phyloP scores from a whole-genome alignment of 2,888 invertebrate genomes.

The Drosophila mercatorum region DNA sequence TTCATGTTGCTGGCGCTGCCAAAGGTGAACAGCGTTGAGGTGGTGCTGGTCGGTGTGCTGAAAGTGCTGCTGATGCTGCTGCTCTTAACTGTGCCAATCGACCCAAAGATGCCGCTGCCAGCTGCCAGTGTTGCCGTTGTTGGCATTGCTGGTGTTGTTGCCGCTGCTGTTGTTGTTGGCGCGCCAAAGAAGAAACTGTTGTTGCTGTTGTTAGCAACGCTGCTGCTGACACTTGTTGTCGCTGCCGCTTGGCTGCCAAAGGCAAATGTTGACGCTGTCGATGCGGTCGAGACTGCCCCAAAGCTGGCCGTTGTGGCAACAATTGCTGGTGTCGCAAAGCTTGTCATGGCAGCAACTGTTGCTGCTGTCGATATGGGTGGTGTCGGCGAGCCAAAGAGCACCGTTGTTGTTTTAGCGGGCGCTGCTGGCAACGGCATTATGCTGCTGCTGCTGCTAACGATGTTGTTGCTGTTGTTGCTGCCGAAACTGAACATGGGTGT shows the following conservation, averaged over 20 bases:
- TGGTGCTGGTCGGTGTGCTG: slow-evolving; percentile 14
- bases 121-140: neutral
- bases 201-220: neutral
- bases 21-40: slow-evolving; percentile 17
- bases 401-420: slow-evolving; percentile 5
- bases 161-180: neutral
- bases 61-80: neutral
- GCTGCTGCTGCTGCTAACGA: slow-evolving; percentile 10
- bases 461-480: slow-evolving; percentile 10
- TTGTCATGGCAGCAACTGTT: neutral
- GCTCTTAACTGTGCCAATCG: neutral
- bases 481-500: slow-evolving; percentile 4
- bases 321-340: slow-evolving; percentile 8
- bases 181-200: slow-evolving; percentile 21
- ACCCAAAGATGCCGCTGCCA: slow-evolving; percentile 12
- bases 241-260: slow-evolving; percentile 16
- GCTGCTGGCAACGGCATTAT: neutral
- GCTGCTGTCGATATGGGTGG: neutral
- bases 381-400: slow-evolving; percentile 1
- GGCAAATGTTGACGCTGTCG: slow-evolving; percentile 4
- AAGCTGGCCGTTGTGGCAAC: slow-evolving; percentile 1
- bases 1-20: slow-evolving; percentile 30
- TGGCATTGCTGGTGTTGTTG: neutral
- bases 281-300: neutral
- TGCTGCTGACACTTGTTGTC: neutral